Conservation (phyloP, 2,888 invertebrate genomes). For the Stomorhina lunata region DNA sequence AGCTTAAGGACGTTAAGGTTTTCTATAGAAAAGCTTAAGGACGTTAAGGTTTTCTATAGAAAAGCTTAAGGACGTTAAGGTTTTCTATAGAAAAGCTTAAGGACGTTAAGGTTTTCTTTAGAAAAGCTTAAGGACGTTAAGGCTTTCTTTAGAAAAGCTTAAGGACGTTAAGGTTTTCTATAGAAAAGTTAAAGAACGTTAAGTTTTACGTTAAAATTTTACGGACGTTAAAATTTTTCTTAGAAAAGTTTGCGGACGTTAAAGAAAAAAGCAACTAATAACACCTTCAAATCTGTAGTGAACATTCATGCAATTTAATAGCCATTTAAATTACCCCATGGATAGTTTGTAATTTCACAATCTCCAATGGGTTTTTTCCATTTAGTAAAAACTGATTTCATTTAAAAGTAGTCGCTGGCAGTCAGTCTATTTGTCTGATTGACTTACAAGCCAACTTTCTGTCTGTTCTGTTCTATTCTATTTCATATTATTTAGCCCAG, state of each 20-base stretch:
- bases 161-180: neutral
- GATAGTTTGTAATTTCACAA: slow-evolving; percentile 20
- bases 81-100: too few species aligned
- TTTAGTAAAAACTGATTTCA: neutral
- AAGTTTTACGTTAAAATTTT: neutral
- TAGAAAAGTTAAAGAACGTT: neutral
- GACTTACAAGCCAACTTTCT: slow-evolving; percentile 8
- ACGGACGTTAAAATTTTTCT: neutral
- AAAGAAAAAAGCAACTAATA: neutral
- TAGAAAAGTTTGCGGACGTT: neutral
- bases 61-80: too few species aligned
- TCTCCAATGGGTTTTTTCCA: neutral
- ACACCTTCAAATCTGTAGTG: neutral
- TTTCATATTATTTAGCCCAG: slow-evolving; percentile 38
- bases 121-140: neutral
- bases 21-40: too few species aligned
- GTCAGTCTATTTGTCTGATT: slow-evolving; percentile 20
- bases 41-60: too few species aligned
- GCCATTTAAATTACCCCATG: slow-evolving; percentile 17
- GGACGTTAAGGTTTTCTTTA: too few species aligned
- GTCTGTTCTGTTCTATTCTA: slow-evolving; percentile 8
- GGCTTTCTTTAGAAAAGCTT: neutral
- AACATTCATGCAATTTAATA: slow-evolving; percentile 1
- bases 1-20: too few species aligned
- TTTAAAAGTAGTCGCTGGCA: slow-evolving; percentile 33